A percentile compares a stretch with the other conserved stretches of the same genome.
phyloP scores from a whole-genome alignment of 2,113 vertebrate genomes.

The Daphoenositta chrysoptera region DNA sequence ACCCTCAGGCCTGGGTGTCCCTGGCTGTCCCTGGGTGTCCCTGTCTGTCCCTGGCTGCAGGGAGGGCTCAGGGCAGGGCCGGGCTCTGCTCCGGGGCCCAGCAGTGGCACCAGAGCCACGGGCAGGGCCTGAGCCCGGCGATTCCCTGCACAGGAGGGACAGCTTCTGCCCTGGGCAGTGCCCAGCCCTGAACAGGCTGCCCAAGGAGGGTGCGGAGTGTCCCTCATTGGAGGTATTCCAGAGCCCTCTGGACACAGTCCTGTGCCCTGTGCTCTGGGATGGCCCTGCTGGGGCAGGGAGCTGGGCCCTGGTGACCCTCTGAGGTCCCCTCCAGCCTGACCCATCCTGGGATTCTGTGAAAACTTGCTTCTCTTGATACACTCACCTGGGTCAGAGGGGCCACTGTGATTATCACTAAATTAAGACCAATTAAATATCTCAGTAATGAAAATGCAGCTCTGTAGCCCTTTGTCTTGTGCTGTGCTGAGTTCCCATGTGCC shows the following conservation, averaged over 20 bases:
- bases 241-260: background rate
- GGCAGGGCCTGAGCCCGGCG: background rate
- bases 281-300: background rate
- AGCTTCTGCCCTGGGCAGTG: background rate
- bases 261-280: background rate
- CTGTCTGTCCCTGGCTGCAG: background rate
- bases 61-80: background rate
- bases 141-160: background rate
- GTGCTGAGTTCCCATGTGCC: background rate
- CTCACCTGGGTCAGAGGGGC: background rate
- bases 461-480: background rate
- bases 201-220: background rate
- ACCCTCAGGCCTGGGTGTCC: too few relatives aligned
- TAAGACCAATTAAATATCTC: background rate
- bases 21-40: background rate
- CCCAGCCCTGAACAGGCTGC: background rate
- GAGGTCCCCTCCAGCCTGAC: background rate
- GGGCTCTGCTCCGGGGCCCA: background rate
- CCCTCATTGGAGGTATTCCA: background rate
- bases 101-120: rapidly evolving
- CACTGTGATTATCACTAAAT: background rate
- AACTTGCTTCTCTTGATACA: background rate
- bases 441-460: background rate
- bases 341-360: background rate
- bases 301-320: background rate